These are phyloP conservation scores for Listronotus oregonensis DNA, from an alignment of 1,140 invertebrate species.

Conservation along the genomic window DNA sequence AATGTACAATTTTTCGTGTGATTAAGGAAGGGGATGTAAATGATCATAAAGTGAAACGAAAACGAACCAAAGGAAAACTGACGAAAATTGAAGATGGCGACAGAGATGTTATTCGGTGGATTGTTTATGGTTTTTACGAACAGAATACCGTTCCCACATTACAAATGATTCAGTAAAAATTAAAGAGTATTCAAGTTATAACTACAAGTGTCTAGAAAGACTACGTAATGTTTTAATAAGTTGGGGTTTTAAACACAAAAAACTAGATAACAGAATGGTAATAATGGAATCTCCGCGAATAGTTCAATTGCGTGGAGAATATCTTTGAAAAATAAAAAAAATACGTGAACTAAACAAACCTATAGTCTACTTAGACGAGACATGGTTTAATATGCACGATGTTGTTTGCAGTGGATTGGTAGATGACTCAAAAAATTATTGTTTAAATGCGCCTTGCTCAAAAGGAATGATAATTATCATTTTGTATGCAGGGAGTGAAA, in stretches of 20 bases:
- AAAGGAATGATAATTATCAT: slow-evolving; percentile 45
- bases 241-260: slow-evolving; percentile 16
- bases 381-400: slow-evolving; percentile 24
- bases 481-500: slow-evolving; percentile 41
- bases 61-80: too few species aligned
- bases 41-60: too few species aligned
- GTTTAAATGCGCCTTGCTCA: slow-evolving; percentile 17
- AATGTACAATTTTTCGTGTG: too few species aligned
- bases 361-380: slow-evolving; percentile 28
- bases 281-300: slow-evolving; percentile 17
- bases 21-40: too few species aligned
- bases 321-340: slow-evolving; percentile 21
- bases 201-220: too few species aligned
- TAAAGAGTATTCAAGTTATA: slow-evolving; percentile 11
- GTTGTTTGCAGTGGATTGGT: slow-evolving; percentile 13
- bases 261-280: slow-evolving; percentile 21
- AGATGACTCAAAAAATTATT: slow-evolving; percentile 11
- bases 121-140: too few species aligned
- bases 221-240: too few species aligned
- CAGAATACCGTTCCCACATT: too few species aligned
- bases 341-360: neutral
- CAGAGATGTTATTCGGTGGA: too few species aligned
- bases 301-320: neutral
- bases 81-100: too few species aligned
- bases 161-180: slow-evolving; percentile 19